Evolutionary conservation across 2,888 invertebrate species (phyloP), one percentile per base, ranked within the genome.

Genomic region (Hyles lineata): DNA sequence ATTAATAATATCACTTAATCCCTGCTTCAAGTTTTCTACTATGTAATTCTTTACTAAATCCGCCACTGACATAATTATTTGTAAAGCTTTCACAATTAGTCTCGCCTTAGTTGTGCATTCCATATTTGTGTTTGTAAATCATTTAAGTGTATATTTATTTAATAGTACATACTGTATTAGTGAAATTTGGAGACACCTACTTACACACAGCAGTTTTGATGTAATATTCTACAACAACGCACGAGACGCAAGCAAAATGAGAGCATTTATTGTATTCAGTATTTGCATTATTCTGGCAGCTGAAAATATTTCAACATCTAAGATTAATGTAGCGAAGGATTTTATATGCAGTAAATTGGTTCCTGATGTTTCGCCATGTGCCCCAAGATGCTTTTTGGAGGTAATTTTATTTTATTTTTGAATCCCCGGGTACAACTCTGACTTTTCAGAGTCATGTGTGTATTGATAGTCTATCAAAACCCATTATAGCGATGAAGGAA

Each of bases 341-440:
- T 71, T 71, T 23, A 23, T 43, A 23, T 21, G 59, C 21, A 71
- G 43, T 60, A 35, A 71, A 23, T 8, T 71, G 15, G 70, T 71
- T n/a, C 70, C 70, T 1, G 60, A 71, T 43, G 43, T 71, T 9
- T 60, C 60, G 5, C 60, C 70, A 7, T 60, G 60, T 23, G 70
- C 70, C 9, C 70, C 70, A 19, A 43, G 25, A 8, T 23, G 35
- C 17, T 29, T 43, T 23, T 60, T 71, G 19, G 60, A 71, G 60
- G 70, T 71, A 60, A 70, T 11, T 70, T 50, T 25, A 7, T 5
- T n/a, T 55, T 55, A 55, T 7, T 55, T 55, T n/a, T n/a, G n/a
- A n/a, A n/a, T n/a, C n/a, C n/a, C n/a, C n/a, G n/a, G n/a, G n/a
- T n/a, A n/a, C n/a, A n/a, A n/a, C n/a, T n/a, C n/a, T n/a, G n/a